phyloP scores from a whole-genome alignment of 2,888 invertebrate species.

The Chrysina gloriosa region DNA sequence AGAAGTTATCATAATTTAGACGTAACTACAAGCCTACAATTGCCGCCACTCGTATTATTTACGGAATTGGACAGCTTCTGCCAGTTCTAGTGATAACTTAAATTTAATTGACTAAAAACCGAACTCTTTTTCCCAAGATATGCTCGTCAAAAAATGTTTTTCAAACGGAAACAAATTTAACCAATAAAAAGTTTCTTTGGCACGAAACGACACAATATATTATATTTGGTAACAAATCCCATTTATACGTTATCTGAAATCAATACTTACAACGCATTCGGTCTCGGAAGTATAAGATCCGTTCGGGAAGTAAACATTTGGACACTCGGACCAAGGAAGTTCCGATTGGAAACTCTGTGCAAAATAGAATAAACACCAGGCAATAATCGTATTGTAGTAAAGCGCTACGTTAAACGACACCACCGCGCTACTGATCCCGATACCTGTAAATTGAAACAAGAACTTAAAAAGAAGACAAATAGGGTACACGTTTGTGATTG shows the following conservation, averaged over 20 bases:
- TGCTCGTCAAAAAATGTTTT: no score
- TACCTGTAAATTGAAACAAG: conserved; percentile 67
- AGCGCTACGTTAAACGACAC: conserved; percentile 96
- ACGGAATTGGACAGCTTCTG: no score
- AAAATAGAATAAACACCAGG: conserved; percentile 97
- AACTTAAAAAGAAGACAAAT: background rate
- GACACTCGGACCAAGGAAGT: conserved; percentile 93
- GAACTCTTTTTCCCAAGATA: no score
- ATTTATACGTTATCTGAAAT: background rate
- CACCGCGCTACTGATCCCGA: conserved; percentile 93
- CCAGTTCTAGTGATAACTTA: no score
- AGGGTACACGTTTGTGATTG: no score
- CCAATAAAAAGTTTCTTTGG: background rate
- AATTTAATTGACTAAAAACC: no score
- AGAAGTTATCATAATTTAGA: no score
- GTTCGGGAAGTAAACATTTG: conserved; percentile 82
- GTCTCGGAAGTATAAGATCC: conserved; percentile 83
- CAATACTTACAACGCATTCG: conserved; percentile 80
- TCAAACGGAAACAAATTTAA: background rate
- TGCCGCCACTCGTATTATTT: no score
- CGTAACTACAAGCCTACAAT: no score
- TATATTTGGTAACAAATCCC: background rate
- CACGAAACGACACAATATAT: background rate
- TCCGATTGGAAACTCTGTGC: conserved; percentile 93
- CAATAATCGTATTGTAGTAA: conserved; percentile 98